Conservation (phyloP, 2,888 invertebrate genomes). For the Drosophila borborema region DNA sequence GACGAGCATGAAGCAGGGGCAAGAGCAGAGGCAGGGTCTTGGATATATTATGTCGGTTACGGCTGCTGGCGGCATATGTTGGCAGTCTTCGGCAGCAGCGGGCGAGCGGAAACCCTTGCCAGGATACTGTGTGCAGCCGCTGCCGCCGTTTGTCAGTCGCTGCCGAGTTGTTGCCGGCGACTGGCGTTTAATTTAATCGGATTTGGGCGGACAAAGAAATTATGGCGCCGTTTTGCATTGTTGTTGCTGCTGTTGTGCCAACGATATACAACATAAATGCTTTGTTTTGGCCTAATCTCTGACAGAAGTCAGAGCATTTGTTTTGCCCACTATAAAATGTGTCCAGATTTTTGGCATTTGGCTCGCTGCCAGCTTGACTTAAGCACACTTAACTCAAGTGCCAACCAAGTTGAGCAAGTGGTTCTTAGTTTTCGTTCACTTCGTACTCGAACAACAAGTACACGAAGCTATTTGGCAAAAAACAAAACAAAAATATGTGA, state of each 20-base stretch:
- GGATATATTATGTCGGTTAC: conserved; percentile 64
- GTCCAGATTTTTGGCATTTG: conserved; percentile 61
- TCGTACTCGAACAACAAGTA: conserved; percentile 19
- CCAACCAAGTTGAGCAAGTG: conserved; percentile 42
- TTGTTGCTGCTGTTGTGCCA: conserved; percentile 51
- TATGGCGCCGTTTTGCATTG: conserved; percentile 58
- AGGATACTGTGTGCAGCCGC: conserved; percentile 77
- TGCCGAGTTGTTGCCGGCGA: conserved; percentile 35
- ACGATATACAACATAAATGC: conserved; percentile 58
- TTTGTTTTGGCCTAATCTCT: conserved; percentile 76
- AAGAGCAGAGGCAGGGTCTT: conserved; percentile 2
- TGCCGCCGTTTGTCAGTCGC: conserved; percentile 37
- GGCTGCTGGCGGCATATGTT: conserved; percentile 75
- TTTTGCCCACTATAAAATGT: conserved; percentile 64
- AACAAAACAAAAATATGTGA: conserved; percentile 1
- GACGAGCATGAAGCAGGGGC: neutral
- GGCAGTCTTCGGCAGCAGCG: conserved; percentile 62
- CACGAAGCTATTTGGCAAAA: conserved; percentile 11
- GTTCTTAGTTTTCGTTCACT: conserved; percentile 2
- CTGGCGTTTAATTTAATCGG: conserved; percentile 79
- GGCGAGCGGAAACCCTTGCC: conserved; percentile 73
- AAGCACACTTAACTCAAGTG: conserved; percentile 47
- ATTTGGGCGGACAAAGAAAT: conserved; percentile 74
- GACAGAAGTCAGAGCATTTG: conserved; percentile 77
- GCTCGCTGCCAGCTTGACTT: conserved; percentile 42